Conservation (phyloP, 2,888 invertebrate genomes). For the Endomychus coccineus region DNA sequence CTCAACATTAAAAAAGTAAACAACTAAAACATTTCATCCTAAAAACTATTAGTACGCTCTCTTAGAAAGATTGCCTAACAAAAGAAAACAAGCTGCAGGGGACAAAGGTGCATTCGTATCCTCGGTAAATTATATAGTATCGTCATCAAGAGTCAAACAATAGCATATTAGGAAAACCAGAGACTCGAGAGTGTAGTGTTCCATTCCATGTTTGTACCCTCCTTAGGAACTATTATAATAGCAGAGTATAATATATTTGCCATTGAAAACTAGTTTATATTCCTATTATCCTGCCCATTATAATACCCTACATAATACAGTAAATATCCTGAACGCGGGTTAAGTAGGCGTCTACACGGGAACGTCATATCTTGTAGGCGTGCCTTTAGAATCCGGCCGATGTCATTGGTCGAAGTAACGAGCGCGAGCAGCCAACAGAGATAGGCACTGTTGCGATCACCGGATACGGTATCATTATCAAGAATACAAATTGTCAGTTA, state of each 20-base stretch:
- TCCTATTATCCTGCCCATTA: slow-evolving; percentile 40
- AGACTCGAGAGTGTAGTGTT: slow-evolving; percentile 19
- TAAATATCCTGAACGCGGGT: slow-evolving; percentile 36
- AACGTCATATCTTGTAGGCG: slow-evolving; percentile 27
- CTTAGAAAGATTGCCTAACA: slow-evolving; percentile 3
- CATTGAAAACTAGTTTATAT: slow-evolving; percentile 43
- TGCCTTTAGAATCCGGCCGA: slow-evolving; percentile 7
- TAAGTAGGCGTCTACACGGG: slow-evolving; percentile 28
- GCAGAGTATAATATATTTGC: slow-evolving; percentile 35
- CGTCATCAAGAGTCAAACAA: slow-evolving; percentile 30
- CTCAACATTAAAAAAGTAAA: too few relatives aligned
- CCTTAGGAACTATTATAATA: slow-evolving; percentile 34
- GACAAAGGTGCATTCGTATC: slow-evolving; percentile 6
- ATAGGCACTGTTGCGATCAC: slow-evolving; percentile 35
- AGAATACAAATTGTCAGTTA: slow-evolving; percentile 31
- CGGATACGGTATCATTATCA: slow-evolving; percentile 35
- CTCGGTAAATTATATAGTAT: slow-evolving; percentile 29
- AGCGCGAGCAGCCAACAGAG: slow-evolving; percentile 41
- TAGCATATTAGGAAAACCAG: slow-evolving; percentile 22
- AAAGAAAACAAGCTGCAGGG: slow-evolving; percentile 4
- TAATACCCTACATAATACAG: slow-evolving; percentile 39
- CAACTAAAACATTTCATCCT: too few relatives aligned
- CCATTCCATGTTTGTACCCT: slow-evolving; percentile 25
- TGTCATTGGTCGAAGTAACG: slow-evolving; percentile 37
- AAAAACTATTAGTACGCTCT: too few relatives aligned